Evolutionary conservation across 2,888 invertebrate genomes (phyloP).

Genomic region (Serrognathus titanus): DNA sequence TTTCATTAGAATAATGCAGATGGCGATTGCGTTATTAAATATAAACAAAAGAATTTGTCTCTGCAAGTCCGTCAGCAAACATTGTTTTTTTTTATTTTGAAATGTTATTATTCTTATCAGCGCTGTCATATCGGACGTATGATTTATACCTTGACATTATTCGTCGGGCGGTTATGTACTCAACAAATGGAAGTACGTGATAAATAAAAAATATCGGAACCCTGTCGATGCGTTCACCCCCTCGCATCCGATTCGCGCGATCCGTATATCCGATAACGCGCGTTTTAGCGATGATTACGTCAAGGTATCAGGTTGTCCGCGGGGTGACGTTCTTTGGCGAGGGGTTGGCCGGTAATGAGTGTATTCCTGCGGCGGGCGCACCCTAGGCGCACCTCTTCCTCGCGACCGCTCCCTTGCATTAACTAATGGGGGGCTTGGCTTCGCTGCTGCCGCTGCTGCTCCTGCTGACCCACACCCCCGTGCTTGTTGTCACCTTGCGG

Average conservation of each 20-base stretch:
- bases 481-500: no score
- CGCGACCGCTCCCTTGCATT: conserved; percentile 36
- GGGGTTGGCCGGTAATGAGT: conserved; percentile 25
- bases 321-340: conserved; percentile 2
- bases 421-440: conserved; percentile 40
- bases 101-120: no score
- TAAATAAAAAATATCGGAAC: not conserved
- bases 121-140: no score
- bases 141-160: no score
- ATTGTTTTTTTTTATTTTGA: no score
- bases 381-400: conserved; percentile 27
- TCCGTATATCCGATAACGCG: not conserved
- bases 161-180: not conserved
- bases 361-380: conserved; percentile 25
- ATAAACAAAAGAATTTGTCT: no score
- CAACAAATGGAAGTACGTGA: not conserved
- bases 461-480: no score
- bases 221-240: not conserved
- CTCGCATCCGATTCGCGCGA: not conserved
- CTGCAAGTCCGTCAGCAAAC: no score
- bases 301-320: conserved; percentile 5
- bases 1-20: no score
- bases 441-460: no score
- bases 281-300: not conserved
- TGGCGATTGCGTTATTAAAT: no score